phyloP scores from a whole-genome alignment of 2,113 vertebrate genomes.

The Scopus umbretta region DNA sequence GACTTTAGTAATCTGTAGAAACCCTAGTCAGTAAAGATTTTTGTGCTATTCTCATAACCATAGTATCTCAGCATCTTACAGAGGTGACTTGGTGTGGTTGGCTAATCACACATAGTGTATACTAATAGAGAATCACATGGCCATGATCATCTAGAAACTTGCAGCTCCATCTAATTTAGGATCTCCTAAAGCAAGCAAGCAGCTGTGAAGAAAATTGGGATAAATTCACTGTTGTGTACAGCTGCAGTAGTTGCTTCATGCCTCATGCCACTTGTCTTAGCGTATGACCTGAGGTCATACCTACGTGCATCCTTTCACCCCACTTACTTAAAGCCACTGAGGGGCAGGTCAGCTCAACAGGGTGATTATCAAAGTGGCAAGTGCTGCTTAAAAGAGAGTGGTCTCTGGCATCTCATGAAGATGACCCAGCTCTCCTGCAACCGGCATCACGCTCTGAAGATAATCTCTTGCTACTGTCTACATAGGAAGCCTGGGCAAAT shows the following conservation, averaged over 20 bases:
- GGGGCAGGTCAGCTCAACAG: not conserved
- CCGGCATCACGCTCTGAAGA: not conserved
- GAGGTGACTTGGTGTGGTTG: not conserved
- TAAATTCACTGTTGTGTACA: not conserved
- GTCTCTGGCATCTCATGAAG: not conserved
- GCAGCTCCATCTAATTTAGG: not conserved
- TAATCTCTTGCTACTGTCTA: not conserved
- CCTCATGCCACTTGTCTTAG: not conserved
- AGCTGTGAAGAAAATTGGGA: not conserved
- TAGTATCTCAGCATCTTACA: not conserved
- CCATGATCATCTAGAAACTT: not conserved
- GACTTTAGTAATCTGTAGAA: not conserved
- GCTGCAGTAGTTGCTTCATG: not conserved
- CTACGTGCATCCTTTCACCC: not conserved
- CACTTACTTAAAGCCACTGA: not conserved
- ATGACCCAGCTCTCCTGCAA: not conserved
- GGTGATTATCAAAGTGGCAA: not conserved
- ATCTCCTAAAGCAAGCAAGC: not conserved
- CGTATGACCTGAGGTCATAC: not conserved
- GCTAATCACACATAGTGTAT: not conserved
- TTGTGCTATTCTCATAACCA: not conserved
- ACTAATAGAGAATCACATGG: not conserved
- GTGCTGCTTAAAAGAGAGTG: not conserved
- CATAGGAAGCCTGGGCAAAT: not conserved
- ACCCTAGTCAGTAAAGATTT: not conserved